Conservation (phyloP, 2,113 vertebrate genomes). For the Puma concolor region DNA sequence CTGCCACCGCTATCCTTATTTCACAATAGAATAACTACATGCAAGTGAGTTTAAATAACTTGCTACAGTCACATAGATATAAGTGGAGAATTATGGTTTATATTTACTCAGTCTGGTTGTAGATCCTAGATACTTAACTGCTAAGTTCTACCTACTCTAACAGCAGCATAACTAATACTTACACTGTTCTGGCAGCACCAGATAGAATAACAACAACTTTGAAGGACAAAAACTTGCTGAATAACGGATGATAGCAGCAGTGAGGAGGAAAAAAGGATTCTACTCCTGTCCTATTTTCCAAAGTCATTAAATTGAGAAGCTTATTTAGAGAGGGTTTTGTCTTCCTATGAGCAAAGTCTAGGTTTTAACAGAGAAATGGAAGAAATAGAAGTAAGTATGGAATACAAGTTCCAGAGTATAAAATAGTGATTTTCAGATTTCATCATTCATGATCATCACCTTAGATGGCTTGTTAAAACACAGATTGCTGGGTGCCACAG, state of each 20-base stretch:
- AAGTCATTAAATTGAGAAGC: neutral
- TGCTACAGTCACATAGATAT: neutral
- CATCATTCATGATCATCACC: neutral
- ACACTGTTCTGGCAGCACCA: neutral
- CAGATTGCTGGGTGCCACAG: fast-evolving
- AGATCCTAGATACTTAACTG: neutral
- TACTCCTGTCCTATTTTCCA: neutral
- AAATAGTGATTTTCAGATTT: neutral
- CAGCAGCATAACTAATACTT: neutral
- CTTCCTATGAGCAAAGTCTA: neutral
- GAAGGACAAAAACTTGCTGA: neutral
- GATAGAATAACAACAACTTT: neutral
- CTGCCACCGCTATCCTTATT: neutral
- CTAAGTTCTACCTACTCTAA: neutral
- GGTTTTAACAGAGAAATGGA: neutral
- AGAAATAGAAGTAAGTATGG: neutral
- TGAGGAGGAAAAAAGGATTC: neutral
- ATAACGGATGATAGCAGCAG: neutral
- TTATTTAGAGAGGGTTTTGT: neutral
- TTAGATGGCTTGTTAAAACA: neutral
- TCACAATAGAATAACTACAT: neutral
- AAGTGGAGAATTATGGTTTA: neutral
- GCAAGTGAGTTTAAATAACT: neutral
- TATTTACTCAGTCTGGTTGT: neutral
- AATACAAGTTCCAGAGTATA: neutral